Evolutionary conservation across 2,797 vertebrate genomes (phyloP).

Genomic region (Cuniculus paca): DNA sequence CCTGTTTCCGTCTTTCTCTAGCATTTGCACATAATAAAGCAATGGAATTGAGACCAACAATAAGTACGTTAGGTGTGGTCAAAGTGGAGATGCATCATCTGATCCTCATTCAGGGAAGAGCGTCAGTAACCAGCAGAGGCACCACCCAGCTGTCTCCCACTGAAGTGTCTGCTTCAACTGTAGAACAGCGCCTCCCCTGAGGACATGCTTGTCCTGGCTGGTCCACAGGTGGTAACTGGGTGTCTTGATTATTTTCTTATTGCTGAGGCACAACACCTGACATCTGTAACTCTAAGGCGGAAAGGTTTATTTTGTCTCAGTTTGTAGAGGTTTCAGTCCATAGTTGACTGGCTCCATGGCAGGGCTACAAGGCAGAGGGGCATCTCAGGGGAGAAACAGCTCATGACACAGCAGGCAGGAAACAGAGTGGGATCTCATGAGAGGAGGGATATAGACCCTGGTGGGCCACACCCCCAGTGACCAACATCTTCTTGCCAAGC

Average conservation of each 20-base stretch:
- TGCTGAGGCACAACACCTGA: not conserved
- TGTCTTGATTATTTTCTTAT: not conserved
- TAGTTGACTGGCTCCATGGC: not conserved
- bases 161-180: not conserved
- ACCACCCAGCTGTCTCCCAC: not conserved
- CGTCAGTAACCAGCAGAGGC: fast-evolving
- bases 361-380: not conserved
- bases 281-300: not conserved
- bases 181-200: not conserved
- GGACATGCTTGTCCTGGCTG: fast-evolving
- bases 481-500: not conserved
- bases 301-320: not conserved
- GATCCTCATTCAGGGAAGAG: not conserved
- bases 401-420: not conserved
- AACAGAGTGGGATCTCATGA: not conserved
- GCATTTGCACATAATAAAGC: not conserved
- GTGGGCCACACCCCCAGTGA: not conserved
- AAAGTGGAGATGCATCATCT: fast-evolving
- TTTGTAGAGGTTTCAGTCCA: not conserved
- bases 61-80: not conserved
- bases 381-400: not conserved
- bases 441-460: not conserved
- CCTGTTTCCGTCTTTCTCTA: not conserved
- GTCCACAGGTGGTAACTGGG: fast-evolving
- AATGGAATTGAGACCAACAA: not conserved